Percentiles rank a stretch among this genome's conserved stretches.
Conservation (phyloP, 2,113 vertebrate genomes). For the Paradoxurus hermaphroditus region DNA sequence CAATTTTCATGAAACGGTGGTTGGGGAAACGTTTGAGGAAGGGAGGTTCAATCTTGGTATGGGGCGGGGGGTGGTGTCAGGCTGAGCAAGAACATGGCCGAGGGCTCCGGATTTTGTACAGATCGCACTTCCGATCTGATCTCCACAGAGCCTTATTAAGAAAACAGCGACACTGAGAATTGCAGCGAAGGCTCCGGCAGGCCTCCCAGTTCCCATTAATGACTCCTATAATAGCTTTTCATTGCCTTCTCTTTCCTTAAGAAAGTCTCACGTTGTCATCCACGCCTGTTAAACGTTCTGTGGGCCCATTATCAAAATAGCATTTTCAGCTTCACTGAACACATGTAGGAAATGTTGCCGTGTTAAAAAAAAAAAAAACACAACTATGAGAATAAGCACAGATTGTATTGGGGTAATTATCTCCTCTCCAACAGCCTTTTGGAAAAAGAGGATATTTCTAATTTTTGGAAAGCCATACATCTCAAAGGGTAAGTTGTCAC, state of each 20-base stretch:
- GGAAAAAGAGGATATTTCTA: constrained; percentile 79
- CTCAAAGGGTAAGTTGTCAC: constrained; percentile 71
- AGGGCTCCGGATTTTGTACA: constrained; percentile 30
- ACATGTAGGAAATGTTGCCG: constrained; percentile 83
- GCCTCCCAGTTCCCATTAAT: constrained; percentile 78
- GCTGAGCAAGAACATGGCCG: not conserved
- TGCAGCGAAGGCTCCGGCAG: constrained; percentile 69
- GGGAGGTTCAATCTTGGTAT: not conserved
- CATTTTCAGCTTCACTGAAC: constrained; percentile 87
- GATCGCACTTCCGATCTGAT: constrained; percentile 74
- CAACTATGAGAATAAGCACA: constrained; percentile 81
- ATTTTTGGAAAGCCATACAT: constrained; percentile 80
- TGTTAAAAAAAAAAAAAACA: constrained; percentile 76
- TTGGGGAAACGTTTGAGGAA: not conserved
- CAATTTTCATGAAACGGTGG: not conserved
- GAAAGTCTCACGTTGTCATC: constrained; percentile 85
- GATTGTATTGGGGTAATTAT: constrained; percentile 84
- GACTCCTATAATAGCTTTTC: constrained; percentile 84
- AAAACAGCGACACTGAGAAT: constrained; percentile 81
- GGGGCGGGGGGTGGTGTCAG: not conserved
- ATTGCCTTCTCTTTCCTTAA: constrained; percentile 84
- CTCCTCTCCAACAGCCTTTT: constrained; percentile 77
- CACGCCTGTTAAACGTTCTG: constrained; percentile 81
- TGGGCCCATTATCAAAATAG: constrained; percentile 87
- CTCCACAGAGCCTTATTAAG: constrained; percentile 79